Evolutionary conservation across 1,140 invertebrate genomes (phyloP), one percentile per base, ranked within the genome.

Genomic region (Polypedilum vanderplanki): DNA sequence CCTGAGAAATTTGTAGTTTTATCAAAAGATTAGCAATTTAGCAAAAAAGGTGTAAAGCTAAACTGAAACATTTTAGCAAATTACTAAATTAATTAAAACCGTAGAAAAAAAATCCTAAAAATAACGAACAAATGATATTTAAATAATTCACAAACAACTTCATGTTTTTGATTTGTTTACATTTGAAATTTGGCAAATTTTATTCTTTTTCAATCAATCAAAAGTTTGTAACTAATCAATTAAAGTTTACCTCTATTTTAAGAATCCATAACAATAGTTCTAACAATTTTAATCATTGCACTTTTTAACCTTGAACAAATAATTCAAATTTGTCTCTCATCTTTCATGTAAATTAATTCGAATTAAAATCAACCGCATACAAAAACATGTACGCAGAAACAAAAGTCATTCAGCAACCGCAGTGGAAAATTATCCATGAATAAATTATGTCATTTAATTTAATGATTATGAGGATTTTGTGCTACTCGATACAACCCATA

Each of bases 361-460:
- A 57, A 57, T 57, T 57, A 12, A 57, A 57, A n/a, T n/a, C 12
- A 12, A 15, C n/a, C n/a, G 4, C 41, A 57, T n/a, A 33, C 46
- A 57, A 57, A 57, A 4, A 4, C 46, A 57, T 57, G n/a, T n/a
- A n/a, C 46, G n/a, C n/a, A n/a, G n/a, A 57, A 57, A 15, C 9
- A 57, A 15, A 57, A 57, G 46, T 57, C 46, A 57, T 12, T 57
- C 46, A 57, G 5, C n/a, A 57, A 57, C 46, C 46, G 46, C 46
- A 57, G 12, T n/a, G 12, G 46, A 57, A 57, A 57, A 57, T 57
- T 57, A 57, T 57, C 46, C 46, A 57, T 57, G 46, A 57, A 57
- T 57, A 57, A 57, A 57, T 57, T 57, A 57, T 15, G n/a, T 57
- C 46, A 57, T 57, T 57, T 57, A 57, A 57, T 57, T 57, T 57